phyloP scores from a whole-genome alignment of 2,888 invertebrate species.

The Podotricha telesiphe region DNA sequence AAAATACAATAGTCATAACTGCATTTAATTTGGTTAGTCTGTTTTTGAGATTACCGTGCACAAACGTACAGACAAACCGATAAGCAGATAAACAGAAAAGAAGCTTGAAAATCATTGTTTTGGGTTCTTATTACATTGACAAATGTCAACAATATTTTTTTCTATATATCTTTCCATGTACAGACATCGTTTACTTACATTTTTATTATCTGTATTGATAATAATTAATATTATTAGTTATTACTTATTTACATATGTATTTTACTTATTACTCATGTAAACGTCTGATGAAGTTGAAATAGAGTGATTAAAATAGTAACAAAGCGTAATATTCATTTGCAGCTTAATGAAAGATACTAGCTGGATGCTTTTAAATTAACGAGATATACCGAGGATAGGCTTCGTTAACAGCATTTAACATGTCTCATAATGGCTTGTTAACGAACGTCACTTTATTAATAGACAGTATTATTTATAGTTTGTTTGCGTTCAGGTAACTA shows the following conservation, averaged over 20 bases:
- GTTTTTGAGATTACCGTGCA: no score
- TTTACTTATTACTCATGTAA: background rate
- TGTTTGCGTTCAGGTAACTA: slow-evolving; percentile 18
- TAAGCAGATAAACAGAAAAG: no score
- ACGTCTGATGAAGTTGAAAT: background rate
- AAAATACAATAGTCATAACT: no score
- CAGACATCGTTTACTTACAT: no score
- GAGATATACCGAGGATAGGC: slow-evolving; percentile 25
- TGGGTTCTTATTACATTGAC: no score
- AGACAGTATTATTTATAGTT: slow-evolving; percentile 24
- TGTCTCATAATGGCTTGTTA: slow-evolving; percentile 27
- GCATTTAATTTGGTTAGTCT: no score
- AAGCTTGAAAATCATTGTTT: no score
- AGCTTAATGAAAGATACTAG: slow-evolving; percentile 18
- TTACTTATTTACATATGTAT: background rate
- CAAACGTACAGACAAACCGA: no score
- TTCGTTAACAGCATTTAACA: slow-evolving; percentile 27
- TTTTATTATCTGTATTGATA: no score
- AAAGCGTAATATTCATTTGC: slow-evolving; percentile 22
- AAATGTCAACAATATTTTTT: no score
- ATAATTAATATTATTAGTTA: no score
- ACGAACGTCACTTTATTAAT: slow-evolving; percentile 27
- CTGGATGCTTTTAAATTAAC: slow-evolving; percentile 27
- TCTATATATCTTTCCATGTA: no score
- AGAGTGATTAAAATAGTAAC: slow-evolving; percentile 22